These are phyloP conservation scores for Julus scanicus DNA, from an alignment of 2,888 invertebrate species.

Conservation along the genomic window DNA sequence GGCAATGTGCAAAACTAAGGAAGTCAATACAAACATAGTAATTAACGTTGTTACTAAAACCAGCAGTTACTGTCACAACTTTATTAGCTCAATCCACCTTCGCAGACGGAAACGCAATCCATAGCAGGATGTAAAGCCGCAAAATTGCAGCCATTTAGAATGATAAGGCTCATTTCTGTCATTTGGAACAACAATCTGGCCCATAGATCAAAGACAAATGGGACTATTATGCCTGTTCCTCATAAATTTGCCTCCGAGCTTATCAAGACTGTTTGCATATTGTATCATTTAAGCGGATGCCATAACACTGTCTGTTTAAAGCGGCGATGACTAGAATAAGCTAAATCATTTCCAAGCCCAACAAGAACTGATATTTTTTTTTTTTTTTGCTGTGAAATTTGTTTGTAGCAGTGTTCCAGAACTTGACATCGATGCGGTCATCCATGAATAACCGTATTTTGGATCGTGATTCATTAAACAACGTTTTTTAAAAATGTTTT, in stretches of 20 bases:
- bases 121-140: neutral
- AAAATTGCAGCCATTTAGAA: neutral
- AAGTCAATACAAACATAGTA: neutral
- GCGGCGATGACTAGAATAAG: no score
- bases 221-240: neutral
- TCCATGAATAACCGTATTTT: no score
- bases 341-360: no score
- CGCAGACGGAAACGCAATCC: neutral
- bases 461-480: no score
- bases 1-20: neutral
- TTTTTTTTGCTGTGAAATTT: no score
- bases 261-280: neutral
- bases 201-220: conserved; percentile 16
- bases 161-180: neutral
- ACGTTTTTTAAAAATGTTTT: no score
- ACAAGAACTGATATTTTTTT: no score
- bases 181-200: neutral
- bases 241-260: neutral
- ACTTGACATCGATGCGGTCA: no score
- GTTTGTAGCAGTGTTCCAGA: no score
- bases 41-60: neutral
- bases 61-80: neutral
- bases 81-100: neutral
- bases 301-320: neutral
- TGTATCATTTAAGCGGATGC: neutral